Base-by-base conservation (phyloP, 2,797 vertebrate genomes). In the Pseudochromis fuscus region DNA sequence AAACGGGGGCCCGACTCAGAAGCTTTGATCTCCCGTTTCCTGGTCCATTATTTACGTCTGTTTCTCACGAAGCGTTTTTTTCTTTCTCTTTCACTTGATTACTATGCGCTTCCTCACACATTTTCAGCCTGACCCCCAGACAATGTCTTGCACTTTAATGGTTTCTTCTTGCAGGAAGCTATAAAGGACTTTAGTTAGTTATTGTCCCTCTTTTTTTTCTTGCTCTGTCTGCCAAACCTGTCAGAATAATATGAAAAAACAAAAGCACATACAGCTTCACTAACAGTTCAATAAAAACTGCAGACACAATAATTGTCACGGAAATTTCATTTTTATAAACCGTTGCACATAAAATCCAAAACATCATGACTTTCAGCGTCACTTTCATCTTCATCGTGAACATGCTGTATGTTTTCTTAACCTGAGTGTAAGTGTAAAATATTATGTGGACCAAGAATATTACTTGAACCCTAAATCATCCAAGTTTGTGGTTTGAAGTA, bases 21-120 rank as follows among this genome's bases (percentile, higher is more conserved):
- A 27, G 83, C 96, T 97, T 97, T 97, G 95, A 97, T 97, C 94
- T 95, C 88, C 66, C 63, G 44, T 93, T 97, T 97, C 97, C 97
- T 96, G 96, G 74, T 88, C 88, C 93, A 95, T 96, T 96, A 96
- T 97, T 95, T 95, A 89, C 81, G 91, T 94, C 93, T 88, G 93
- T 94, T 95, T 95, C 94, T 94, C 93, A 93, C 91, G 91, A 85
- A 89, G 91, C 67, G 18, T 89, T 89, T 90, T 85, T 89, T 88
- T 85, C 18, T 83, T 79, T 84, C 75, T 86, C 80, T 92, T 88
- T 89, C 82, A 64, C 88, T 90, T 91, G 90, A 94, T 94, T 89
- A 90, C 83, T 87, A 88, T 90, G 85, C 53, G 72, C 87, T 94
- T 94, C 94, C 93, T 91, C 76, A 73, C 83, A 89, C 89, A 87